phyloP scores from a whole-genome alignment of 2,113 vertebrate species.

The Cyprinus carpio region DNA sequence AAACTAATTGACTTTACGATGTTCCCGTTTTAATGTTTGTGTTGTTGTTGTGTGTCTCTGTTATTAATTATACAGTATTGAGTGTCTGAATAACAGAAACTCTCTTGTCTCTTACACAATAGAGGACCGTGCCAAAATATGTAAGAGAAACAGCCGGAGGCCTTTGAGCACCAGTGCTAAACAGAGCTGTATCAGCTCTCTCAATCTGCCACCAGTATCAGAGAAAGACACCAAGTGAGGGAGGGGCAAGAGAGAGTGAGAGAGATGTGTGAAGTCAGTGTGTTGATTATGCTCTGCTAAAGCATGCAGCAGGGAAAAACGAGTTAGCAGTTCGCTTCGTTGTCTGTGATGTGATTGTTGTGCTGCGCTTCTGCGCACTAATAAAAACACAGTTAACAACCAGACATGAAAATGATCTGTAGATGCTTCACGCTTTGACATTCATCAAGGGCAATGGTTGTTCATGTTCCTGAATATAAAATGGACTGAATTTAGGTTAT shows the following conservation, averaged over 20 bases:
- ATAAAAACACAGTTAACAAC: constrained; percentile 65
- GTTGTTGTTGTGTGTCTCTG: constrained; percentile 59
- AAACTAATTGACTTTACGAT: constrained; percentile 61
- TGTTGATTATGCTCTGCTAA: constrained; percentile 74
- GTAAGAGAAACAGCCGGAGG: constrained; percentile 66
- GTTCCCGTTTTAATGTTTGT: constrained; percentile 60
- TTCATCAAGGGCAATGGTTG: not conserved
- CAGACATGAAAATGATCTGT: constrained; percentile 19
- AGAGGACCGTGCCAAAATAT: constrained; percentile 69
- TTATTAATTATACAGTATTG: constrained; percentile 59
- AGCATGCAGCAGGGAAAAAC: constrained; percentile 74
- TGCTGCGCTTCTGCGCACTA: constrained; percentile 70
- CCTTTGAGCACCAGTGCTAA: constrained; percentile 35
- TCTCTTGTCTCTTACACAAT: constrained; percentile 19
- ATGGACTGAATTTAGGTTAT: not conserved
- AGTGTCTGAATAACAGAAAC: constrained; percentile 31
- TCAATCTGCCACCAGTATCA: constrained; percentile 31
- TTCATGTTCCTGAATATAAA: not conserved
- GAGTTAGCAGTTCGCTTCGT: constrained; percentile 68
- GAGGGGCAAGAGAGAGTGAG: constrained; percentile 57
- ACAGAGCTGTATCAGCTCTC: constrained; percentile 37
- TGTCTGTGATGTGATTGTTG: constrained; percentile 74
- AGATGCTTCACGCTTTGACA: not conserved
- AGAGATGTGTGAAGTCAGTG: constrained; percentile 69
- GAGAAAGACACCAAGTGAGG: constrained; percentile 44